Evolutionary conservation across 2,888 invertebrate genomes (phyloP).

Genomic region (Linnaemya tessellans): DNA sequence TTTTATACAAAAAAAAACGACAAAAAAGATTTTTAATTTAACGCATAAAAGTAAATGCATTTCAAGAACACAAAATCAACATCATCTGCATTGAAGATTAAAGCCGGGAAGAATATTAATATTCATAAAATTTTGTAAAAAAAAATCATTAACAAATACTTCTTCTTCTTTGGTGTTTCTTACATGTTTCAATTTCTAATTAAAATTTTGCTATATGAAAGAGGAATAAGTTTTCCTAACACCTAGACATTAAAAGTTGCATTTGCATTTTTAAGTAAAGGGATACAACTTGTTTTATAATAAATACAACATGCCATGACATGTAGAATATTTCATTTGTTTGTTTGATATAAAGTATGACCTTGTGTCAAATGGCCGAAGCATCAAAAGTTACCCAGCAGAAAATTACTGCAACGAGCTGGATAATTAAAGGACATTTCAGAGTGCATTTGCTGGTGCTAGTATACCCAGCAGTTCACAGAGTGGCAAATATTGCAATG

Average conservation of each 20-base stretch:
- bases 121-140: slow-evolving; percentile 52
- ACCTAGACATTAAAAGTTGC: neutral
- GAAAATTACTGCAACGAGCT: slow-evolving; percentile 14
- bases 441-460: neutral
- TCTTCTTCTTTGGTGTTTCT: neutral
- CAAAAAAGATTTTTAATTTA: slow-evolving; percentile 78
- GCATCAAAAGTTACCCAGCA: slow-evolving; percentile 3
- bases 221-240: neutral
- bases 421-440: neutral
- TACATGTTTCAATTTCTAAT: slow-evolving; percentile 32
- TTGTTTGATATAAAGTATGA: neutral
- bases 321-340: neutral
- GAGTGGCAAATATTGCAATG: neutral
- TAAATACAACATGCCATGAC: neutral
- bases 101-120: slow-evolving; percentile 56
- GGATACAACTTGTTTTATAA: neutral
- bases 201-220: slow-evolving; percentile 12
- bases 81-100: slow-evolving; percentile 55
- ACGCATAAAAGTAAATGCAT: slow-evolving; percentile 76
- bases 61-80: slow-evolving; percentile 64
- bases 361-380: slow-evolving; percentile 23
- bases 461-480: slow-evolving; percentile 1
- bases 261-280: neutral
- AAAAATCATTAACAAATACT: slow-evolving; percentile 18
- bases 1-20: slow-evolving; percentile 35